Evolutionary conservation across 2,113 vertebrate species (phyloP).

Genomic region (Urocitellus parryii): DNA sequence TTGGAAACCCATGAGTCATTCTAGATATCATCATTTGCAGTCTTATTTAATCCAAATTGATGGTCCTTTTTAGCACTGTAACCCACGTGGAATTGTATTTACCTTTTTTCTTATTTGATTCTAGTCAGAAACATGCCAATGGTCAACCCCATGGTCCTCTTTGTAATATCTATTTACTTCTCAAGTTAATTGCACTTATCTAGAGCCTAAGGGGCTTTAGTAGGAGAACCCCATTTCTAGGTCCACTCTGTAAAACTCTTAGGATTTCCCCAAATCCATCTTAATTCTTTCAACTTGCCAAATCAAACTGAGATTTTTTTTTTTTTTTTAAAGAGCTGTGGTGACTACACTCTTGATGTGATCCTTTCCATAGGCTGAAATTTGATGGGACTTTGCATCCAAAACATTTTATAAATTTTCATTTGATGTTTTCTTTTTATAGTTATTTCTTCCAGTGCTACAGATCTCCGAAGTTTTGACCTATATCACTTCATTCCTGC

Average conservation of each 20-base stretch:
- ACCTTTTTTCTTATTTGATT: background rate
- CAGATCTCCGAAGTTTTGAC: background rate
- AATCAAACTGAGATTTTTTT: background rate
- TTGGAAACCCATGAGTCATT: background rate
- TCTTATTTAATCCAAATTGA: background rate
- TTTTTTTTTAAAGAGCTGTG: background rate
- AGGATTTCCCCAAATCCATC: background rate
- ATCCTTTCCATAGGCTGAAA: background rate
- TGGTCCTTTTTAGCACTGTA: background rate
- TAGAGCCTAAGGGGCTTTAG: background rate
- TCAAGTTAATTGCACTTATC: background rate
- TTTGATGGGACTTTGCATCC: background rate
- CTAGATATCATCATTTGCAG: background rate
- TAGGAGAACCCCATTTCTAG: background rate
- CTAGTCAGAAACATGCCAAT: background rate
- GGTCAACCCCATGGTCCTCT: background rate
- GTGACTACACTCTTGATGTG: background rate
- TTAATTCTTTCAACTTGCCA: background rate
- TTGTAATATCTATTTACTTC: background rate
- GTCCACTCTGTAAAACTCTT: background rate
- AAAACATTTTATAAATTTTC: background rate
- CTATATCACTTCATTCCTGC: background rate
- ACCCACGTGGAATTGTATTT: background rate
- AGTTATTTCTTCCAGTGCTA: background rate
- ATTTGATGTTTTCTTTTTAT: background rate